Percentiles rank a stretch among this genome's conserved stretches.
Evolutionary conservation across 2,888 invertebrate species (phyloP).

Genomic region (Ptilodon capucinus): DNA sequence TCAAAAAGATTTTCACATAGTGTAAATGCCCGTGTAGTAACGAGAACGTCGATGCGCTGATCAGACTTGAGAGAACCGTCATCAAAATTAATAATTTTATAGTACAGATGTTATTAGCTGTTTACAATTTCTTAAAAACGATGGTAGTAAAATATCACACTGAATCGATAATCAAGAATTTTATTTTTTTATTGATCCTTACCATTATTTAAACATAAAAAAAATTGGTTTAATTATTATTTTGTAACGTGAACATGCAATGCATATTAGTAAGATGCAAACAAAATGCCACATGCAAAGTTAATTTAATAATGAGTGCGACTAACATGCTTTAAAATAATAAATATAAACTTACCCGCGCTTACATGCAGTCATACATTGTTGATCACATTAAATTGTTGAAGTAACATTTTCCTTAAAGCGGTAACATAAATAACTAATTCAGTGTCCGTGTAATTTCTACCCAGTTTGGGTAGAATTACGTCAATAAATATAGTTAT

Average conservation of each 20-base stretch:
- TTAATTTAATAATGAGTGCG: slow-evolving; percentile 14
- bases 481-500: too few species aligned
- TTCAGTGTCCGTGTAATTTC: too few species aligned
- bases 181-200: neutral
- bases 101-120: neutral
- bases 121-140: neutral
- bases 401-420: slow-evolving; percentile 9
- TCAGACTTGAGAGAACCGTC: neutral
- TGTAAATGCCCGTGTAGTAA: too few species aligned
- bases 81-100: neutral
- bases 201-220: neutral
- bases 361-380: slow-evolving; percentile 43
- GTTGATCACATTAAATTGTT: slow-evolving; percentile 31
- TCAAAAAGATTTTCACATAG: neutral
- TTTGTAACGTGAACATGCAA: neutral
- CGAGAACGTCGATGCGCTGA: neutral
- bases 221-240: neutral
- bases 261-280: slow-evolving; percentile 3
- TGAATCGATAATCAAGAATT: too few species aligned
- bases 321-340: slow-evolving; percentile 46
- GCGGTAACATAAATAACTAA: too few species aligned
- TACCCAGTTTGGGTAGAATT: too few species aligned
- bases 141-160: neutral
- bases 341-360: slow-evolving; percentile 54
- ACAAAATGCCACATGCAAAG: slow-evolving; percentile 23